Percentiles rank a stretch among this genome's conserved stretches.
Conservation (phyloP, 2,797 vertebrate genomes). For the Anisognathus igniventris region DNA sequence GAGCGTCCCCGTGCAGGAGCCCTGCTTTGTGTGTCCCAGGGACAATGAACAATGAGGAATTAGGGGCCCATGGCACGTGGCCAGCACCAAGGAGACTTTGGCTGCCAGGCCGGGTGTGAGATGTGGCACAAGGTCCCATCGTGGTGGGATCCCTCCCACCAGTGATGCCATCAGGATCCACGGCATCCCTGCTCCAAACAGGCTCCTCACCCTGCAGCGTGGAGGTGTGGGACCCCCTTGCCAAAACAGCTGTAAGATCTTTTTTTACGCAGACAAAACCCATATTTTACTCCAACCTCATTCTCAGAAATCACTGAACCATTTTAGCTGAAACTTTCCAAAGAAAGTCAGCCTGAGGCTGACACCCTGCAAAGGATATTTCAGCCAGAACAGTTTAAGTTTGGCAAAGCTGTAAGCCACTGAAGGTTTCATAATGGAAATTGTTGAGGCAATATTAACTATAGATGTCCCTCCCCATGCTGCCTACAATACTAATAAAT, state of each 20-base stretch:
- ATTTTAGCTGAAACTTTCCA: constrained; percentile 64
- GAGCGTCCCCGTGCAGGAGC: background rate
- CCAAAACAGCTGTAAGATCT: constrained; percentile 6
- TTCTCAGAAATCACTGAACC: constrained; percentile 60
- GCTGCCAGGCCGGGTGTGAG: background rate
- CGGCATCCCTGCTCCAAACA: background rate
- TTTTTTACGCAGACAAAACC: constrained; percentile 19
- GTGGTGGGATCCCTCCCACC: background rate
- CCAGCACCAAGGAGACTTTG: background rate
- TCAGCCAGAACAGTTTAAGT: constrained; percentile 64
- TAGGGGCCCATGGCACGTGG: background rate
- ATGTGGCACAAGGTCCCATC: background rate
- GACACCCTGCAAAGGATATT: constrained; percentile 61
- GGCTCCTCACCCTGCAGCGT: background rate
- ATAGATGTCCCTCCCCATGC: constrained; percentile 47
- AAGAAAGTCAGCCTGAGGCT: constrained; percentile 61
- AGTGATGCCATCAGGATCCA: fast-evolving
- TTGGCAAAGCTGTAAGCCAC: constrained; percentile 64
- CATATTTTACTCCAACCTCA: constrained; percentile 41
- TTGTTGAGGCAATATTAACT: constrained; percentile 63
- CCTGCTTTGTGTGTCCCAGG: background rate
- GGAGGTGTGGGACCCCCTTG: background rate
- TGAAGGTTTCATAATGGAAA: constrained; percentile 68
- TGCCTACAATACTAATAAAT: constrained; percentile 62
- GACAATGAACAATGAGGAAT: constrained; percentile 62